phyloP scores from a whole-genome alignment of 2,113 vertebrate genomes.

The Apaloderma vittatum region DNA sequence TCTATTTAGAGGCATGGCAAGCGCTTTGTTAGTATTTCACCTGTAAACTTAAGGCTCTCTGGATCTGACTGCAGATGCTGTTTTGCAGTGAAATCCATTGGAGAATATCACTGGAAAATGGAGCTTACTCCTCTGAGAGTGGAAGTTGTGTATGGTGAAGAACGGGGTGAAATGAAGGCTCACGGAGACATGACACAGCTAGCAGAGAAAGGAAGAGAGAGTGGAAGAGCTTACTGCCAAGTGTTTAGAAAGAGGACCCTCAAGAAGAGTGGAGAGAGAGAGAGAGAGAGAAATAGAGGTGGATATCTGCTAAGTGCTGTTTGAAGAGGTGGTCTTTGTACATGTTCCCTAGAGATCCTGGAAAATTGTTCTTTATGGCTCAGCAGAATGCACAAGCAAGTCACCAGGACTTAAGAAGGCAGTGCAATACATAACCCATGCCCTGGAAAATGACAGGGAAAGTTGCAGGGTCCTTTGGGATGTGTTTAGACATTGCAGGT shows the following conservation, averaged over 20 bases:
- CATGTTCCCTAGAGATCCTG: not conserved
- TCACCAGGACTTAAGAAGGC: not conserved
- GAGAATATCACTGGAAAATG: not conserved
- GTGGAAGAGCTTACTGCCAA: not conserved
- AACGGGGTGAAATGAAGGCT: not conserved
- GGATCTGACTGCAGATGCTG: not conserved
- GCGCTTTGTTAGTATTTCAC: not conserved
- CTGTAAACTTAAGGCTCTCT: not conserved
- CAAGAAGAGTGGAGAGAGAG: not conserved
- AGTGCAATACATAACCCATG: fast-evolving
- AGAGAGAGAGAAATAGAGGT: not conserved
- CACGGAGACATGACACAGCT: not conserved
- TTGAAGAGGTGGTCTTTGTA: not conserved
- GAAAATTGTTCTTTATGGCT: not conserved
- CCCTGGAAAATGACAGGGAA: not conserved
- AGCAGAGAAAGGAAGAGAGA: not conserved
- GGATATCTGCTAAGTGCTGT: not conserved
- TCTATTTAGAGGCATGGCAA: not conserved
- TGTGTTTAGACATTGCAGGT: not conserved
- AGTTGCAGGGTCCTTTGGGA: not conserved
- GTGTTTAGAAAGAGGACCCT: not conserved
- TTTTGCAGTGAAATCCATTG: not conserved
- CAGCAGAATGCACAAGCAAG: not conserved
- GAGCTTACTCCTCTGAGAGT: not conserved
- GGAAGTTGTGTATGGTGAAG: not conserved